A percentile compares a stretch with the other conserved stretches of the same genome.
These are phyloP conservation scores for Gymnocypris eckloni DNA, from an alignment of 2,797 vertebrate genomes.

Conservation along the genomic window DNA sequence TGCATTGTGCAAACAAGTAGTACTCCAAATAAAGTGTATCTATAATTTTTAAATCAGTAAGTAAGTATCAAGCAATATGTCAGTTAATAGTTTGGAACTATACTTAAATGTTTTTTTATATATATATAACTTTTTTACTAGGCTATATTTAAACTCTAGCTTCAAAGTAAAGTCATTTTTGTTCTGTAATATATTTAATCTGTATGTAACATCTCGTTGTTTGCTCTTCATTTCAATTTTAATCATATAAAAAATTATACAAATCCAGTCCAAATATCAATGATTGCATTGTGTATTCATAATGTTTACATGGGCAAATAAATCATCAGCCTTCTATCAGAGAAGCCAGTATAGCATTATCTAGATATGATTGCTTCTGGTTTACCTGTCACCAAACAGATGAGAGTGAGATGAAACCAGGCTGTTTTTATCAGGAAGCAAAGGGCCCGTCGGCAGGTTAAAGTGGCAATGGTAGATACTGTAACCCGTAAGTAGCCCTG, in stretches of 20 bases:
- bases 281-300: constrained; percentile 48
- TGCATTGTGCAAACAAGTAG: too few relatives aligned
- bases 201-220: background rate
- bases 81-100: background rate
- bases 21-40: too few relatives aligned
- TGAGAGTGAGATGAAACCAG: constrained; percentile 14
- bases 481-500: constrained; percentile 47
- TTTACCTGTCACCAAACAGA: constrained; percentile 42
- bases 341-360: constrained; percentile 28
- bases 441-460: constrained; percentile 25
- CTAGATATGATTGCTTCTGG: constrained; percentile 49
- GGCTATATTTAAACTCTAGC: background rate
- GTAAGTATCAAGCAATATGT: too few relatives aligned
- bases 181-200: background rate
- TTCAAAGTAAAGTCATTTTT: background rate
- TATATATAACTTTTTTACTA: too few relatives aligned
- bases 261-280: constrained; percentile 45
- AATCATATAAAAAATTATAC: constrained; percentile 42
- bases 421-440: constrained; percentile 33
- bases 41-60: too few relatives aligned
- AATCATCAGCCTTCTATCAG: constrained; percentile 39
- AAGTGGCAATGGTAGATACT: constrained; percentile 41
- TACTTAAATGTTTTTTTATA: too few relatives aligned
- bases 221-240: constrained; percentile 57
- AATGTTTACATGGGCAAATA: constrained; percentile 52